Evolutionary conservation across 35 echinoderm and acorn worm genomes (phyloP), one percentile per base, ranked within the genome.

Genomic region (Ophiothrix spiculata): DNA sequence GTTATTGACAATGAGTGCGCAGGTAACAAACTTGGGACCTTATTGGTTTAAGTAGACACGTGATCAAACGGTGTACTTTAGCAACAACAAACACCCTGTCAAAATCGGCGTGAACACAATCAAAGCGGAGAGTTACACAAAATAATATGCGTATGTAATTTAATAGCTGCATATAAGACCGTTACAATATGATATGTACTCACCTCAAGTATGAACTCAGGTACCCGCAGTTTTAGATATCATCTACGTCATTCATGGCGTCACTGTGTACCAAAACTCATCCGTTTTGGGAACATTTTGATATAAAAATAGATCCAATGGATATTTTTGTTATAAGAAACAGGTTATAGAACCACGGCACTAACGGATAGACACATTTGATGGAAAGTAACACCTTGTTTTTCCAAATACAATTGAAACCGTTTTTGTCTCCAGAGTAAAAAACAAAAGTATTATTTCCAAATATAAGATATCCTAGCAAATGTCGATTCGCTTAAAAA

Each of bases 201-300:
- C 23, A 69, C 60, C 60, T 12, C 4, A 25, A 4, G 2, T 15
- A 54, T 54, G 45, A 54, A 54, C 45, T 69, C 6, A 25, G 60
- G 60, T 69, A 69, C 17, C 29, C 60, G 60, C 60, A 25, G 60
- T 12, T 69, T 69, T 69, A 69, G 60, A 69, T 15, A 2, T 69
- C 60, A 15, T 69, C 29, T 69, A 69, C 60, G 60, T 69, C 60
- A 69, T 69, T n/a, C 60, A 69, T 69, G 23, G 60, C 60, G 60
- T 69, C 60, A 69, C 29, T 69, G n/a, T 25, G 23, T 69, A 25
- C 60, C 60, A 15, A 69, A 69, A 69, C 60, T 6, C 60, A 15
- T 69, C 60, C 2, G 60, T 69, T 69, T 69, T 10, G 60, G 60
- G 1, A 6, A 69, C 8, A 69, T 69, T 69, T 69, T n/a, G 8